Evolutionary conservation across 2,113 vertebrate species (phyloP), one percentile per base, ranked within the genome.

Genomic region (Orthonyx spaldingii): DNA sequence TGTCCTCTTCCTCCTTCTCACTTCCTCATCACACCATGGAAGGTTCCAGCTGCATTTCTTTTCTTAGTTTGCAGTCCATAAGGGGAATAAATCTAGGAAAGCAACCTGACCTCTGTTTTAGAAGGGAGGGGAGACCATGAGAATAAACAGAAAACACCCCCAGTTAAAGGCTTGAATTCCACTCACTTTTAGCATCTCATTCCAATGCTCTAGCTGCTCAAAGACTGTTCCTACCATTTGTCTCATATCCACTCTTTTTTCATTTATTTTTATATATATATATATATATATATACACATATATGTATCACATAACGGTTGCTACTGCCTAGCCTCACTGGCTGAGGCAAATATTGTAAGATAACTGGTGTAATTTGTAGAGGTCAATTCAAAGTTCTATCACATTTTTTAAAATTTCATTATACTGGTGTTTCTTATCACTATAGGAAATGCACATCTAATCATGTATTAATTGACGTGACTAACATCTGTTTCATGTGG

Each of bases 11-110:
- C 23, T 72, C 11, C 18, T 89, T 66, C 6, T 16, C 42, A 32
- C 4, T 86, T 21, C 24, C 11, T 66, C 33, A 33, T 66, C n/a
- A 26, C 0, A 0, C 7, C 16, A 19, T 11, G 12, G 44, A 77
- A 5, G 5, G 6, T 81, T 84, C 15, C 33, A 55, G 22, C 5
- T 89, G 32, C 16, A 22, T 72, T 85, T 68, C 3, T 84, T n/a
- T 89, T 44, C 55, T 55, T 27, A 52, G 1, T 44, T 84, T 86
- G 30, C 6, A 77, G 35, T 78, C 18, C 1, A 1, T 5, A 52
- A 26, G 7, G 7, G 21, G 27, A 56, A 44, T 82, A 72, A 68
- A 55, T 33, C 37, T 41, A 56, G 26, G 32, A 90, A 87, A 80
- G 10, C 15, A 90, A 60, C 13, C 6, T 26, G 19, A 37, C n/a